phyloP scores from a whole-genome alignment of 2,797 vertebrate genomes.

The Gastrophryne carolinensis region DNA sequence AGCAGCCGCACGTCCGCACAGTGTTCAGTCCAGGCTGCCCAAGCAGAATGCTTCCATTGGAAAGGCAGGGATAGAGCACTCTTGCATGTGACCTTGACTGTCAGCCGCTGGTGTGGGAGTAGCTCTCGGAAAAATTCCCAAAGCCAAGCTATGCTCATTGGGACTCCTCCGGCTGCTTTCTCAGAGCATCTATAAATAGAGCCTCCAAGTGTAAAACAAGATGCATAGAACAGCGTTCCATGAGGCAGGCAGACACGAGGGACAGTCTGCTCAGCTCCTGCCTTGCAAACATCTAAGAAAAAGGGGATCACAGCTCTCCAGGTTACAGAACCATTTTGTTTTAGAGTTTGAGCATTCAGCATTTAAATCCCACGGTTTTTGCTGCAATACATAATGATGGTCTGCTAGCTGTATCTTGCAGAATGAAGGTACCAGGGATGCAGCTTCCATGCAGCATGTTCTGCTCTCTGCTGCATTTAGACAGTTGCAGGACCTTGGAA shows the following conservation, averaged over 20 bases:
- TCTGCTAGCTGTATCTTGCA: too few relatives aligned
- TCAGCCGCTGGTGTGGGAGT: slow-evolving; percentile 40
- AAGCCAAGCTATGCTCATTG: slow-evolving; percentile 17
- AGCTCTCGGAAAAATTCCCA: slow-evolving; percentile 23
- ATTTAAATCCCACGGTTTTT: too few relatives aligned
- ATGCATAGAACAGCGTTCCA: not conserved
- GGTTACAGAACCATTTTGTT: not conserved
- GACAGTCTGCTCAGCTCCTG: not conserved
- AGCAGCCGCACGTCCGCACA: slow-evolving; percentile 3
- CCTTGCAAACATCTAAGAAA: not conserved
- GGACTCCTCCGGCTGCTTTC: slow-evolving; percentile 36
- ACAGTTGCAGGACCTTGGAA: too few relatives aligned
- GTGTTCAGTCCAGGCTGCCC: slow-evolving; percentile 40
- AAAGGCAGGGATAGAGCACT: slow-evolving; percentile 34
- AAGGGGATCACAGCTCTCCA: not conserved
- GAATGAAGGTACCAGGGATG: too few relatives aligned
- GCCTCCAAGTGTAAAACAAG: slow-evolving; percentile 16
- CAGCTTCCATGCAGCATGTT: too few relatives aligned
- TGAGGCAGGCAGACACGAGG: not conserved
- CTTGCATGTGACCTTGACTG: slow-evolving; percentile 49
- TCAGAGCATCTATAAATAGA: slow-evolving; percentile 42
- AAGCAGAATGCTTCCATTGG: slow-evolving; percentile 41
- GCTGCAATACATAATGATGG: too few relatives aligned
- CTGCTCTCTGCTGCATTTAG: too few relatives aligned
- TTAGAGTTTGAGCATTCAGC: not conserved